phyloP scores from a whole-genome alignment of 2,888 invertebrate genomes.

The Odiellus spinosus region DNA sequence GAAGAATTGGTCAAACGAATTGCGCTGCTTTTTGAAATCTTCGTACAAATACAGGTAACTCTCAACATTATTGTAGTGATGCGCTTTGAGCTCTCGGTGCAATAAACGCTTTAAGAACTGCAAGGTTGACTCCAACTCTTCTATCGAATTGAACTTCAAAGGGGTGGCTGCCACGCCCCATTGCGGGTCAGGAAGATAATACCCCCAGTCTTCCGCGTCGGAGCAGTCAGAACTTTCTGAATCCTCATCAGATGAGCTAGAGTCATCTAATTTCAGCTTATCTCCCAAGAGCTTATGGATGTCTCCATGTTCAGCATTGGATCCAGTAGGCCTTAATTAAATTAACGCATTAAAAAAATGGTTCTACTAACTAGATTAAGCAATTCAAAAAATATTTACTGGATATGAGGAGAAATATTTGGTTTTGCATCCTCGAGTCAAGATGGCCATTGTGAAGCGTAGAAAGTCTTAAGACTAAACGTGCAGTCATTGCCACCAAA shows the following conservation, averaged over 20 bases:
- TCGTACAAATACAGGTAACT: conserved; percentile 48
- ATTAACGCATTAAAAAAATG: too few relatives aligned
- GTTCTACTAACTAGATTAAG: too few relatives aligned
- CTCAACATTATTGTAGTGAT: conserved; percentile 76
- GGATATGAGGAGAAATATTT: too few relatives aligned
- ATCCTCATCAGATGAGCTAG: too few relatives aligned
- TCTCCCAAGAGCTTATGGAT: too few relatives aligned
- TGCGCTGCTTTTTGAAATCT: conserved; percentile 33
- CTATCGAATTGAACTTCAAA: conserved; percentile 38
- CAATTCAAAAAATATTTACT: too few relatives aligned
- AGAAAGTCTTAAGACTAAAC: too few relatives aligned
- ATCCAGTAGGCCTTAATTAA: too few relatives aligned
- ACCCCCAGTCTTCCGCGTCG: conserved; percentile 33
- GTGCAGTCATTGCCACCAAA: too few relatives aligned
- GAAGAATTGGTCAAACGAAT: conserved; percentile 49
- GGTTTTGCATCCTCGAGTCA: conserved; percentile 47
- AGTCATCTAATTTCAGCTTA: too few relatives aligned
- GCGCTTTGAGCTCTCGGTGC: conserved; percentile 60
- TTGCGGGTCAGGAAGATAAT: conserved; percentile 57
- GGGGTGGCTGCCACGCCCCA: conserved; percentile 39
- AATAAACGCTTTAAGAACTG: conserved; percentile 60
- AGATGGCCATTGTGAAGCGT: conserved; percentile 86
- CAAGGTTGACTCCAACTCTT: conserved; percentile 61
- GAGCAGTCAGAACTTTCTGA: too few relatives aligned
- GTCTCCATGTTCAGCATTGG: too few relatives aligned